Percentiles rank a stretch among this genome's conserved stretches.
phyloP scores from a whole-genome alignment of 2,888 invertebrate genomes.

The Agrotis segetum region DNA sequence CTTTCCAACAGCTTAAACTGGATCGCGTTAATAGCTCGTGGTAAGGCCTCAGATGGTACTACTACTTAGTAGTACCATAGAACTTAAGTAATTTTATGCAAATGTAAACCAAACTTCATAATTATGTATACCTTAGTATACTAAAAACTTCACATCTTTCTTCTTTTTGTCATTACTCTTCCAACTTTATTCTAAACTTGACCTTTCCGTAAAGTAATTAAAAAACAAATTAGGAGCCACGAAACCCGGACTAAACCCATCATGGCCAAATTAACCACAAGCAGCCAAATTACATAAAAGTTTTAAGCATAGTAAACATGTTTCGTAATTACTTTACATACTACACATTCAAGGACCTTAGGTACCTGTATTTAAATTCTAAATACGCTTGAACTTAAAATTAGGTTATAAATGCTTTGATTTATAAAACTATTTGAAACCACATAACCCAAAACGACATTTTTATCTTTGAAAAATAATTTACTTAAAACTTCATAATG shows the following conservation, averaged over 20 bases:
- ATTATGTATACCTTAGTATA: too few relatives aligned
- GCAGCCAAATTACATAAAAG: conserved; percentile 39
- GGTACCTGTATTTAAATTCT: conserved; percentile 11
- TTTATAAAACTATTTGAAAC: background rate
- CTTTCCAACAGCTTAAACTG: too few relatives aligned
- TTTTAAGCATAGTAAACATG: conserved; percentile 43
- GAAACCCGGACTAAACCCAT: conserved; percentile 36
- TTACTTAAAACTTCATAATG: too few relatives aligned
- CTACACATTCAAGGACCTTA: conserved; percentile 1
- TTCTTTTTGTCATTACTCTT: background rate
- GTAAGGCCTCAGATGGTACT: too few relatives aligned
- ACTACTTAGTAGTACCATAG: too few relatives aligned
- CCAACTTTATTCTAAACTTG: conserved; percentile 2
- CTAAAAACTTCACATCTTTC: background rate
- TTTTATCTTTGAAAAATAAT: too few relatives aligned
- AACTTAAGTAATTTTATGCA: too few relatives aligned
- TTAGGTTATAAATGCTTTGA: background rate
- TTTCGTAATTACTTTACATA: conserved; percentile 40
- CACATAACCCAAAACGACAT: too few relatives aligned
- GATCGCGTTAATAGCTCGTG: too few relatives aligned
- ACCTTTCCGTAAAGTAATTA: conserved; percentile 31
- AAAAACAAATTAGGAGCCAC: conserved; percentile 38
- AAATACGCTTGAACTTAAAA: background rate
- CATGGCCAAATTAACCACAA: conserved; percentile 38
- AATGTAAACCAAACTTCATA: too few relatives aligned